Evolutionary conservation across 1,140 invertebrate species (phyloP), one percentile per base, ranked within the genome.

Genomic region (Heliconius hewitsoni): DNA sequence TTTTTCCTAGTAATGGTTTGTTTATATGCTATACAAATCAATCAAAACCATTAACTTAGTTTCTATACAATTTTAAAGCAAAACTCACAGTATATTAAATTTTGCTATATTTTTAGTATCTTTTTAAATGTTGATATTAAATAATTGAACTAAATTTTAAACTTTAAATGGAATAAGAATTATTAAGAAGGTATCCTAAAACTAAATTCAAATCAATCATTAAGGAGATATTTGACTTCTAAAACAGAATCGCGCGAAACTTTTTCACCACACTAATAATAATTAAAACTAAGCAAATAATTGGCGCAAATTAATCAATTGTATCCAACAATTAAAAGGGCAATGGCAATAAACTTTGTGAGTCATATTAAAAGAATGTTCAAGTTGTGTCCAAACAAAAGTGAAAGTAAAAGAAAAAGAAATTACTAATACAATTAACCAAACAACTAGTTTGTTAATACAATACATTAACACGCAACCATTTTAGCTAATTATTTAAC

Each of bases 301-400:
- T 71, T 50, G 46, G 37, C 37, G 71, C 57, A 78, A 55, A 78
- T 73, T 78, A 73, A 57, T 72, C 77, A 72, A 55, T 73, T 78
- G 50, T 23, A 55, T n/a, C 52, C 71, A 73, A 71, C 75, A 78
- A 76, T 76, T 73, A 79, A 71, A 79, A 71, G 50, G 18, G 50
- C 50, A 52, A 52, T 52, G 77, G 52, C 77, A 76, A 30, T 76
- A 71, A 57, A 50, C 71, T 52, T 60, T 70, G 57, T 81, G 77
- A 82, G 50, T 82, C 81, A 82, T 73, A 76, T 52, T 52, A 52
- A 60, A 82, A 79, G 81, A 82, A 79, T 82, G 74, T 37, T 39
- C 60, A 66, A 34, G 52, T 39, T 13, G 30, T 16, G 16, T 23
- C 60, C n/a, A 42, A 27, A 76, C 16, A 52, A 76, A 76, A 76